Percentiles rank a stretch among this genome's conserved stretches.
Conservation (phyloP, 2,113 vertebrate genomes). For the Ahaetulla prasina region DNA sequence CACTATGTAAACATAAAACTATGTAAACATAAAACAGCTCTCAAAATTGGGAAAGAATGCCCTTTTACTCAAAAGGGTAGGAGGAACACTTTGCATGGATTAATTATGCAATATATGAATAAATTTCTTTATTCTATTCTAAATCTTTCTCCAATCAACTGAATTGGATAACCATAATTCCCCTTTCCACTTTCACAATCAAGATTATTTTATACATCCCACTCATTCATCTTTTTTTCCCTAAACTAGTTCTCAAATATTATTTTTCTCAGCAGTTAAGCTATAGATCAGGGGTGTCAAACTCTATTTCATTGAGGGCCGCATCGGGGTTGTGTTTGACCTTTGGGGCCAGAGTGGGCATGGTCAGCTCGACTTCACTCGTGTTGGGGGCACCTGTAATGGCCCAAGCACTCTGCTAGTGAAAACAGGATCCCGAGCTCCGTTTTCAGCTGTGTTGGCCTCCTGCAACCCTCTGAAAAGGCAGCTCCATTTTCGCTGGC, state of each 20-base stretch:
- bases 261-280: neutral
- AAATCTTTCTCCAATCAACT: neutral
- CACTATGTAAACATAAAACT: neutral
- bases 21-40: neutral
- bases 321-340: too few relatives aligned
- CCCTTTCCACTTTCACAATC: neutral
- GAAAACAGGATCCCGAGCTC: too few relatives aligned
- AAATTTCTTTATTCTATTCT: neutral
- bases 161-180: neutral
- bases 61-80: neutral
- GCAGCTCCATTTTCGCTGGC: too few relatives aligned
- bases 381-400: too few relatives aligned
- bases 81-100: neutral
- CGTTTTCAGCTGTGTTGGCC: too few relatives aligned
- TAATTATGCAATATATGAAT: neutral
- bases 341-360: too few relatives aligned
- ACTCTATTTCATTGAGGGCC: too few relatives aligned
- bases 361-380: too few relatives aligned
- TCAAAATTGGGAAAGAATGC: neutral
- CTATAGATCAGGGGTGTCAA: neutral
- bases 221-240: neutral
- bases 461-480: too few relatives aligned
- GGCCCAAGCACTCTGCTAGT: too few relatives aligned
- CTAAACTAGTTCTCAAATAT: neutral
- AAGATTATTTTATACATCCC: neutral